Evolutionary conservation across 1,140 invertebrate genomes (phyloP).

Genomic region (Lamellibrachia luymesi): DNA sequence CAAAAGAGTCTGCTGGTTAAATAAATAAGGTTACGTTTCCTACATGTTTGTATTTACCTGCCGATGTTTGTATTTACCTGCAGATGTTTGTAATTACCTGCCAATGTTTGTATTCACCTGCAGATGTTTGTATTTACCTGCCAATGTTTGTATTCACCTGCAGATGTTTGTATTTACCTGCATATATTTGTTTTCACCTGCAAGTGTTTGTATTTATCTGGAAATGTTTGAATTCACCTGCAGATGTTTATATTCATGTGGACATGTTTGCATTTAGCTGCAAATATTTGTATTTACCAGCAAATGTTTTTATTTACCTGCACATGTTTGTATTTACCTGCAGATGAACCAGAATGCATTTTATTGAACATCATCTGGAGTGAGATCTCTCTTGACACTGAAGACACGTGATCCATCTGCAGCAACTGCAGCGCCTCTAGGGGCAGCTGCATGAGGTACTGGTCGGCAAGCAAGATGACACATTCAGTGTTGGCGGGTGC

Average conservation of each 20-base stretch:
- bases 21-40: no score
- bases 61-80: no score
- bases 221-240: no score
- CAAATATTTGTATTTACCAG: background rate
- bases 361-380: constrained; percentile 39
- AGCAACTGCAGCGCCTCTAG: constrained; percentile 52
- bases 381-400: constrained; percentile 52
- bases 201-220: background rate
- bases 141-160: no score
- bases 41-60: no score
- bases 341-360: constrained; percentile 16
- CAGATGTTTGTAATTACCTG: no score
- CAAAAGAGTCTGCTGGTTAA: no score
- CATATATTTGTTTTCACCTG: background rate
- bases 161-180: no score
- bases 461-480: constrained; percentile 50
- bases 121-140: no score
- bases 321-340: constrained; percentile 17
- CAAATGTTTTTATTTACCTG: constrained; percentile 13
- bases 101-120: no score
- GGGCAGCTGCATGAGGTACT: constrained; percentile 50
- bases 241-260: no score
- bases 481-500: constrained; percentile 34
- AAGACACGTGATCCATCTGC: constrained; percentile 39
- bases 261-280: background rate